These are phyloP conservation scores for Leptocoma aspasia DNA, from an alignment of 2,113 vertebrate species.

Conservation along the genomic window DNA sequence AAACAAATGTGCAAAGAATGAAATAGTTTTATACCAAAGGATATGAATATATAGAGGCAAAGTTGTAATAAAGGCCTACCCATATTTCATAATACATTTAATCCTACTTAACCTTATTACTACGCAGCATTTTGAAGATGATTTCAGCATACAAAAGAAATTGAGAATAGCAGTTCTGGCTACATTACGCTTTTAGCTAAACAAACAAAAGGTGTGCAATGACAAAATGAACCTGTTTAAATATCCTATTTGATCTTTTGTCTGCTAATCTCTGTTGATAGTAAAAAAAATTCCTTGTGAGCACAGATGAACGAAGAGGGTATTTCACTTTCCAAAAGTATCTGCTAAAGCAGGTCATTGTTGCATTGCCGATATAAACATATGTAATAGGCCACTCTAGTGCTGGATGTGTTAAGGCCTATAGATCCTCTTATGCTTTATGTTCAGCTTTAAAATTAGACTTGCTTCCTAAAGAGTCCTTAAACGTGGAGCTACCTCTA, in stretches of 20 bases:
- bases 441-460: background rate
- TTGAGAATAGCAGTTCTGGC: background rate
- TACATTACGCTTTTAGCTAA: background rate
- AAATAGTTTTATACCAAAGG: constrained; percentile 20
- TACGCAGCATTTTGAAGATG: background rate
- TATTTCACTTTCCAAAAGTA: background rate
- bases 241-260: background rate
- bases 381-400: background rate
- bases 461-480: background rate
- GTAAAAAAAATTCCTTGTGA: background rate
- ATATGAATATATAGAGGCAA: constrained; percentile 1
- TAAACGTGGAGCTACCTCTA: background rate
- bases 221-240: background rate
- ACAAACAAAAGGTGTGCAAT: background rate
- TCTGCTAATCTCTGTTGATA: background rate
- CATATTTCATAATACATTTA: background rate
- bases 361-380: background rate
- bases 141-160: background rate
- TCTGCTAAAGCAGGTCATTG: background rate
- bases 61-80: background rate
- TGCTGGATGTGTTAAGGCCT: background rate
- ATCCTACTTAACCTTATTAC: background rate
- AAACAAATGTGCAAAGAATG: background rate
- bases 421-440: background rate
- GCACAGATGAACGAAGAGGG: background rate